Conservation (phyloP, 1,140 invertebrate genomes). For the Neodiprion lecontei region DNA sequence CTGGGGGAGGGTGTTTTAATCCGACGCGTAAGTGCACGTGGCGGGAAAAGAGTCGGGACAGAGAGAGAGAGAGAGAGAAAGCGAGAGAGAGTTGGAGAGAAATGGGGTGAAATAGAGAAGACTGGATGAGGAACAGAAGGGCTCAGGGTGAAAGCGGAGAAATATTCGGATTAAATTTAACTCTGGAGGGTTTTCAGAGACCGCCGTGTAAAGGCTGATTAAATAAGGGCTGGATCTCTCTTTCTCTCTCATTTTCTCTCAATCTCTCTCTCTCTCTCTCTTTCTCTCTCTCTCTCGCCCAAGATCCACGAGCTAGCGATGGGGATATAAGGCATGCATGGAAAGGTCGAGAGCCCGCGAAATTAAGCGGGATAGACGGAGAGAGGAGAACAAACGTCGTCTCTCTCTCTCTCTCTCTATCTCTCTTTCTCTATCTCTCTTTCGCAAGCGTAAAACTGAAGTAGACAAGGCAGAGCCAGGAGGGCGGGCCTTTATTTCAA, state of each 20-base stretch:
- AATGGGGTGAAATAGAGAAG: background rate
- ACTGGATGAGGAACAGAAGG: background rate
- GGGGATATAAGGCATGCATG: background rate
- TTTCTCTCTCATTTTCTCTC: background rate
- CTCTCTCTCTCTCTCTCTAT: too few relatives aligned
- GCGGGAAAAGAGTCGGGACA: background rate
- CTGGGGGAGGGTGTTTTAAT: background rate
- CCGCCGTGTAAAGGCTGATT: constrained; percentile 11
- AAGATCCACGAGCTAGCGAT: background rate
- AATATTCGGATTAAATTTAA: constrained; percentile 16
- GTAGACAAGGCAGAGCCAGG: background rate
- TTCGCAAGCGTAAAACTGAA: background rate
- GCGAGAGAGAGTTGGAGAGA: background rate
- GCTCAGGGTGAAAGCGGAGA: background rate
- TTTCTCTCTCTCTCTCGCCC: too few relatives aligned
- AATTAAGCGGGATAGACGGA: background rate
- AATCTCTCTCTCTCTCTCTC: background rate
- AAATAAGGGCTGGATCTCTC: background rate
- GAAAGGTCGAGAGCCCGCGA: too few relatives aligned
- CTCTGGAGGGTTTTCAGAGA: constrained; percentile 1
- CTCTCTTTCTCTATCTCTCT: too few relatives aligned
- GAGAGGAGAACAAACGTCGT: too few relatives aligned
- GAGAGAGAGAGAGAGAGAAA: background rate
- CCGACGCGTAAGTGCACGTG: background rate
- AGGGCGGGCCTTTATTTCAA: background rate